Evolutionary conservation across 2,888 invertebrate genomes (phyloP), one percentile per base, ranked within the genome.

Genomic region (Tetanocera ferruginea): DNA sequence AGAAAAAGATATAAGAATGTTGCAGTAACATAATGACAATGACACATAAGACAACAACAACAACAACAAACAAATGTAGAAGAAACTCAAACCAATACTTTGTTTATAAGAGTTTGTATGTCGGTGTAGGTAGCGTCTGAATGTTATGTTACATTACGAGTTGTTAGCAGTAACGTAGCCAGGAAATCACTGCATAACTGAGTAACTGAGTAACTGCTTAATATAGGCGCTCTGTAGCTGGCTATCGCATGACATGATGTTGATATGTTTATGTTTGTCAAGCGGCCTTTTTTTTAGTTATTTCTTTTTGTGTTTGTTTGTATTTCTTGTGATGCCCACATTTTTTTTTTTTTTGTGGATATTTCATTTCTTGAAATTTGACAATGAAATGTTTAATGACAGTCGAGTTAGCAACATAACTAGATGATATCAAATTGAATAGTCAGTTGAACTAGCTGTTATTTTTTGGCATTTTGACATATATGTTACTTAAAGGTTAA

Each of bases 201-300:
- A 37, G n/a, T 67, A 49, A 11, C 69, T 37, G 23, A 37, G n/a
- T 67, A 49, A 11, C 69, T 37, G 31, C 43, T 43, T 25, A 49
- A 49, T 25, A 5, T 6, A 25, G 17, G 49, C 23, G 14, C 69
- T 25, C 23, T 49, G 5, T 31, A n/a, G 64, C 64, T 31, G 37
- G 76, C 69, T 66, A 77, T 72, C 77, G 31, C 9, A 67, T 77
- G 77, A 77, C 77, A 77, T 73, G 73, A 77, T 77, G 77, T 73
- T 77, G 73, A 77, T 73, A 77, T 77, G 67, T 77, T 77, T 77
- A 73, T 77, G 71, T 64, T 77, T 76, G 57, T 67, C 52, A 43
- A 55, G 67, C 52, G 31, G 62, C 37, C 23, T 72, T 57, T 31
- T 31, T 34, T 64, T 66, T 60, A 25, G 0, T 23, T 5, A 8